Percentiles rank a stretch among this genome's conserved stretches.
Evolutionary conservation across 2,113 vertebrate species (phyloP).

Genomic region (Rynchops niger): DNA sequence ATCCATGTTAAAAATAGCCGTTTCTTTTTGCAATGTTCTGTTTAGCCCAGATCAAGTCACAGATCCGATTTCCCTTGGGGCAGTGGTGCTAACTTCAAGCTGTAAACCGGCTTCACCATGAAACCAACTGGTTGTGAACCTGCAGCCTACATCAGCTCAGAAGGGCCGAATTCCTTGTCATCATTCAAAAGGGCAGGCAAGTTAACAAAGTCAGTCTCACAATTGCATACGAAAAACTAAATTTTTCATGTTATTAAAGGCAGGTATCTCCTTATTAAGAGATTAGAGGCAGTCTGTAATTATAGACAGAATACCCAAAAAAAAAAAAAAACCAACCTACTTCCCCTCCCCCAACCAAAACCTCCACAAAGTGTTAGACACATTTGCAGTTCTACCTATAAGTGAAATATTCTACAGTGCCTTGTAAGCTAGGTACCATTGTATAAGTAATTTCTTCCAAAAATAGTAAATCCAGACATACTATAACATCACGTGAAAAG

Average conservation of each 20-base stretch:
- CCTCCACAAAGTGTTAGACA: not conserved
- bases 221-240: not conserved
- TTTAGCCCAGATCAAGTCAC: not conserved
- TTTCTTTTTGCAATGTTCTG: not conserved
- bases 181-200: not conserved
- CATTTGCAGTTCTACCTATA: not conserved
- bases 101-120: not conserved
- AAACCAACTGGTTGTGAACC: not conserved
- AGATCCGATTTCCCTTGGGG: not conserved
- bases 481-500: not conserved
- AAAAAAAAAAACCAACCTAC: not conserved
- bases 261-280: not conserved
- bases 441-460: not conserved
- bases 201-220: not conserved
- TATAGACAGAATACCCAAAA: not conserved
- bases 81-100: not conserved
- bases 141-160: not conserved
- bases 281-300: not conserved
- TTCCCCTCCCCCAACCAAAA: not conserved
- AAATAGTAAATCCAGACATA: not conserved
- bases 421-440: not conserved
- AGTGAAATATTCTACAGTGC: not conserved
- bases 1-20: constrained; percentile 13
- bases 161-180: not conserved
- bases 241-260: not conserved